Conservation (phyloP, 2,113 vertebrate genomes). For the Myiopsitta monachus region DNA sequence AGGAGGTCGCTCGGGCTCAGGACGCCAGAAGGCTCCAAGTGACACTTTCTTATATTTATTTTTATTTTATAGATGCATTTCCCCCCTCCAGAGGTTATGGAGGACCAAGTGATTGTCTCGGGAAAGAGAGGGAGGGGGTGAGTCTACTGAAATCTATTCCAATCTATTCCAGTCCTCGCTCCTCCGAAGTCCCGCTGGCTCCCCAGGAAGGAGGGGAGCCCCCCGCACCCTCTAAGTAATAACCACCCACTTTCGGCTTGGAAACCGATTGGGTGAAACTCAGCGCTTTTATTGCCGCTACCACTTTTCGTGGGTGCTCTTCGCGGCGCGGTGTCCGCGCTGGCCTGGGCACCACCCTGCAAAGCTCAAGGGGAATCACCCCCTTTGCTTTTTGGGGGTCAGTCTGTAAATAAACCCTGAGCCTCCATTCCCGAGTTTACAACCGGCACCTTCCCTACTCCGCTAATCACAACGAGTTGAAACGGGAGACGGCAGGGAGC, state of each 20-base stretch:
- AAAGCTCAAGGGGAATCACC: not conserved
- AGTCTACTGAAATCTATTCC: not conserved
- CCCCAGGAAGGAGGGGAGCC: not conserved
- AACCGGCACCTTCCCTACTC: not conserved
- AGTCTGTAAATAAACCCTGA: not conserved
- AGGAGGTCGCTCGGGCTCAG: not conserved
- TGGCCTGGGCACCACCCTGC: not conserved
- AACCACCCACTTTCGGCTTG: not conserved
- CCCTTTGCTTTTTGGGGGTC: not conserved
- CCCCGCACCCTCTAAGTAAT: not conserved
- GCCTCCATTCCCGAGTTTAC: not conserved
- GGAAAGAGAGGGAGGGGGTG: not conserved
- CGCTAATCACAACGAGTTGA: not conserved
- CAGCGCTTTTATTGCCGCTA: not conserved
- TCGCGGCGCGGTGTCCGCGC: not conserved
- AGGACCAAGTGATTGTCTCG: not conserved
- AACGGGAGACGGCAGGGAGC: not conserved
- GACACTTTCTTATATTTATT: slow-evolving; percentile 26
- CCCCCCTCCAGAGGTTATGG: not conserved
- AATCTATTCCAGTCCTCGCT: not conserved
- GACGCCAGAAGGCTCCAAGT: not conserved
- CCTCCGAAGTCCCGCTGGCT: not conserved
- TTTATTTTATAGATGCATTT: slow-evolving; percentile 4
- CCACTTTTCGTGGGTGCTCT: not conserved
- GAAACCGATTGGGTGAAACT: not conserved